A percentile compares a stretch with the other conserved stretches of the same genome.
phyloP scores from a whole-genome alignment of 2,113 vertebrate species.

The Rhodinocichla rosea region DNA sequence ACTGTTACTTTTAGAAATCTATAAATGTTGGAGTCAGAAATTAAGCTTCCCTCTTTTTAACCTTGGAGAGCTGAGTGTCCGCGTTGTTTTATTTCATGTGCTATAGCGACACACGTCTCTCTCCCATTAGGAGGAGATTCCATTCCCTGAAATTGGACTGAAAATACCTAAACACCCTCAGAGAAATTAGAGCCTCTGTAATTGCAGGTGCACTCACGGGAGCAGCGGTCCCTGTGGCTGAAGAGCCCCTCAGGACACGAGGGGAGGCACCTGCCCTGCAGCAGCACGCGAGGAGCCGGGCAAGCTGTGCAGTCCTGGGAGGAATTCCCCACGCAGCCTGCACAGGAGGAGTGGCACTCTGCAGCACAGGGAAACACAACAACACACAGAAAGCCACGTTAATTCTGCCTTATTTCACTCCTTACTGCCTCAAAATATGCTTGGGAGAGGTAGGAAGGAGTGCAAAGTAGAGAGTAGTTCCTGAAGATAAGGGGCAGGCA shows the following conservation, averaged over 20 bases:
- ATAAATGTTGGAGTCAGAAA: too few species aligned
- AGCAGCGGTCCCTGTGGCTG: slow-evolving; percentile 64
- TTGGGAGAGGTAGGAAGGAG: background rate
- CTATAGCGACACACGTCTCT: background rate
- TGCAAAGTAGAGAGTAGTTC: background rate
- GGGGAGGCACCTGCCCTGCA: slow-evolving; percentile 74
- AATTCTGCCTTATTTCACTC: background rate
- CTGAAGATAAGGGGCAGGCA: background rate
- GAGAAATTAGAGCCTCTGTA: background rate
- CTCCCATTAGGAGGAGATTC: background rate
- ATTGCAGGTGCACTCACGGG: slow-evolving; percentile 68
- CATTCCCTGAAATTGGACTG: background rate
- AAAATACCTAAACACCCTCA: background rate
- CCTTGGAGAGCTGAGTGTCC: too few species aligned
- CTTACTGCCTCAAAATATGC: background rate
- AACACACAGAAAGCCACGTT: background rate
- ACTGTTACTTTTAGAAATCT: too few species aligned
- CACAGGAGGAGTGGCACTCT: slow-evolving; percentile 88
- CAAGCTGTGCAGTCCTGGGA: slow-evolving; percentile 80
- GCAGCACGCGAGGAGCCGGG: slow-evolving; percentile 43
- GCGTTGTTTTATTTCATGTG: too few species aligned
- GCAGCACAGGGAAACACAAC: background rate
- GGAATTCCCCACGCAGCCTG: slow-evolving; percentile 71
- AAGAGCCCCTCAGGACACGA: slow-evolving; percentile 77
- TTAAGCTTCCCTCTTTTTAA: too few species aligned